Percentiles rank a stretch among this genome's conserved stretches.
phyloP scores from a whole-genome alignment of 2,888 invertebrate species.

The Lysandra coridon region DNA sequence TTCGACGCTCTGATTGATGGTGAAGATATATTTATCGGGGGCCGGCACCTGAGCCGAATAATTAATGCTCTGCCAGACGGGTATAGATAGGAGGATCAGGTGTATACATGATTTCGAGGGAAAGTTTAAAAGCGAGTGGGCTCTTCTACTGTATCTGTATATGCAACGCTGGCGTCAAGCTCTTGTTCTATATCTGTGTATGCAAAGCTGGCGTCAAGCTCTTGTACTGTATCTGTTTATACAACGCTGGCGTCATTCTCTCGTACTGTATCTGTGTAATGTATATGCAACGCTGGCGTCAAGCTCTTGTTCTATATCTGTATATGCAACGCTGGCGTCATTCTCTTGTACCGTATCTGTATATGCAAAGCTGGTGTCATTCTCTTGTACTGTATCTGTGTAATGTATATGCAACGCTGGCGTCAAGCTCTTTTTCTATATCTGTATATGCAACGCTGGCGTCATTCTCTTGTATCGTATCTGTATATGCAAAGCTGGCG shows the following conservation, averaged over 20 bases:
- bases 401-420: no score
- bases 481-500: neutral
- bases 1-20: conserved; percentile 40
- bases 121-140: neutral
- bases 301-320: neutral
- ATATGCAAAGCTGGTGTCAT: no score
- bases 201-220: no score
- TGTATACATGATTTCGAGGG: neutral
- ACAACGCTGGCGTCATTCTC: no score
- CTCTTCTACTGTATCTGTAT: neutral
- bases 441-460: no score
- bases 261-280: no score
- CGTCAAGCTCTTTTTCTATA: no score
- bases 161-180: neutral
- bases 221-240: no score
- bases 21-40: conserved; percentile 44
- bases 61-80: conserved; percentile 52
- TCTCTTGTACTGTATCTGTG: no score
- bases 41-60: conserved; percentile 51
- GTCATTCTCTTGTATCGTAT: neutral
- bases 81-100: conserved; percentile 48
- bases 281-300: no score
- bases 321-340: neutral
- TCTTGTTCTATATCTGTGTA: no score
- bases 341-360: no score